Evolutionary conservation across 2,888 invertebrate species (phyloP).

Genomic region (Nebria brevicollis): DNA sequence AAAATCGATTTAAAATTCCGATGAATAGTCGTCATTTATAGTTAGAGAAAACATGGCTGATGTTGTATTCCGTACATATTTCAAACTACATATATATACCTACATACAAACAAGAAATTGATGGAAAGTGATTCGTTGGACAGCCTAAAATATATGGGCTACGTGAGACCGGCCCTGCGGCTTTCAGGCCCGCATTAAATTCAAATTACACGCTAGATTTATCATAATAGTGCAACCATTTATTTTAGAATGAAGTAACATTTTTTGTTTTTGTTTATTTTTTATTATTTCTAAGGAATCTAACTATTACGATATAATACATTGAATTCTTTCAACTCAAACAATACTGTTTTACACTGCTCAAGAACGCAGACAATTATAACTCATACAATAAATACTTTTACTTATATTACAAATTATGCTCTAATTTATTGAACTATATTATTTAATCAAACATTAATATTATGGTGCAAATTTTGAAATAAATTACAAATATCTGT

Average conservation of each 20-base stretch:
- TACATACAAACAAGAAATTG: background rate
- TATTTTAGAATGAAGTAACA: background rate
- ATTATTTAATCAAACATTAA: too few species aligned
- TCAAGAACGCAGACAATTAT: too few species aligned
- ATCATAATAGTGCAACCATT: background rate
- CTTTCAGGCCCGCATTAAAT: background rate
- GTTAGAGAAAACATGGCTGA: background rate
- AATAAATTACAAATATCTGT: too few species aligned
- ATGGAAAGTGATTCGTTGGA: background rate
- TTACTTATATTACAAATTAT: too few species aligned
- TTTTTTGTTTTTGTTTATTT: background rate
- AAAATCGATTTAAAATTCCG: too few species aligned
- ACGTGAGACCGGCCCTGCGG: constrained; percentile 1
- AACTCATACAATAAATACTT: too few species aligned
- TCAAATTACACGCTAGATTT: constrained; percentile 1
- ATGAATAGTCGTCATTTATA: background rate
- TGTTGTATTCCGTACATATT: background rate
- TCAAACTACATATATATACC: background rate
- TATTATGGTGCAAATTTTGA: too few species aligned
- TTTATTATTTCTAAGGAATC: background rate
- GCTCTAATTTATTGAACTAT: too few species aligned
- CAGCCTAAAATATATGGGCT: background rate
- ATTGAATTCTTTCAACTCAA: too few species aligned
- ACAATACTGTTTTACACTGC: too few species aligned
- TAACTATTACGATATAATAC: too few species aligned